phyloP scores from a whole-genome alignment of 2,797 vertebrate species.

The Aselliscus stoliczkanus region DNA sequence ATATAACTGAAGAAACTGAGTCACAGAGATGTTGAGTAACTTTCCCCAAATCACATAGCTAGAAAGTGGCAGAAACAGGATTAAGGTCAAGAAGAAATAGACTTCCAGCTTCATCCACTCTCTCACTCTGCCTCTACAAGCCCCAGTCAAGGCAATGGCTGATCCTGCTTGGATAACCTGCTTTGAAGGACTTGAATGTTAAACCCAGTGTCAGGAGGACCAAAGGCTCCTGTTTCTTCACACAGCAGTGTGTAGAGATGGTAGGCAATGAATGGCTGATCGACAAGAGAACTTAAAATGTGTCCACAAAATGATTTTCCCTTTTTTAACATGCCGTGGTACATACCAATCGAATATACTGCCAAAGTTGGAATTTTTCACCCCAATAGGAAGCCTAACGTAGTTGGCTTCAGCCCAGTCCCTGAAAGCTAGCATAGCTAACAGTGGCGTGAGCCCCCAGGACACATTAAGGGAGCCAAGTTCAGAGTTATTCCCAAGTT shows the following conservation, averaged over 20 bases:
- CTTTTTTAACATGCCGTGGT: neutral
- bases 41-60: neutral
- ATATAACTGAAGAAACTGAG: neutral
- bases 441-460: neutral
- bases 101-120: rapidly evolving
- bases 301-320: neutral
- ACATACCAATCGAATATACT: neutral
- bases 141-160: too few relatives aligned
- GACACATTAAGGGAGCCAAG: neutral
- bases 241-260: neutral
- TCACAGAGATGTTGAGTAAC: neutral
- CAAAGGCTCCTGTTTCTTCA: neutral
- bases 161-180: neutral
- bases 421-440: neutral
- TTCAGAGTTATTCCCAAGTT: neutral
- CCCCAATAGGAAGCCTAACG: neutral
- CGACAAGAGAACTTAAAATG: neutral
- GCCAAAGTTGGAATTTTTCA: neutral
- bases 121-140: neutral
- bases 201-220: neutral
- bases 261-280: neutral
- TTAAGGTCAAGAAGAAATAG: neutral
- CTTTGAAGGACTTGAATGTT: neutral
- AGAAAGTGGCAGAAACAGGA: neutral
- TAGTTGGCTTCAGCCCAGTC: neutral